phyloP scores from a whole-genome alignment of 2,113 vertebrate genomes.

The Oncorhynchus masou region DNA sequence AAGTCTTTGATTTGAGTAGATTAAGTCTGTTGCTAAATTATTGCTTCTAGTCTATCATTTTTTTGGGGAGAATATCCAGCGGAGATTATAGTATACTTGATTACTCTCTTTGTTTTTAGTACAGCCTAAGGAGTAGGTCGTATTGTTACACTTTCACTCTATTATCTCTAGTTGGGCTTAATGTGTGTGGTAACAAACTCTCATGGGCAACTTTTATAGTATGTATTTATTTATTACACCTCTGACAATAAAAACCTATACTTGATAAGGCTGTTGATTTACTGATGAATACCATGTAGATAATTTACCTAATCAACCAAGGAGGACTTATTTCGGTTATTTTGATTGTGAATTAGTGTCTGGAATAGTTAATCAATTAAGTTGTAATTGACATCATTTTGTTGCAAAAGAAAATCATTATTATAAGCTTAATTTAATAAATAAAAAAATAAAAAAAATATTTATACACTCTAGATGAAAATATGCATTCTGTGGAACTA shows the following conservation, averaged over 20 bases:
- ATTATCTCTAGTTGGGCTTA: neutral
- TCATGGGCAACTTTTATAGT: neutral
- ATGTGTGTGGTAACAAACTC: neutral
- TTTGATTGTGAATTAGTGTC: too few relatives aligned
- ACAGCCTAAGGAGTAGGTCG: neutral
- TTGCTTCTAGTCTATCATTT: constrained; percentile 12
- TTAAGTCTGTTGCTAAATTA: constrained; percentile 22
- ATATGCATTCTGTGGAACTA: neutral
- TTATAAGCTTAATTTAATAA: too few relatives aligned
- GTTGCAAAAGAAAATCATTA: too few relatives aligned
- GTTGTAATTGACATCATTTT: too few relatives aligned
- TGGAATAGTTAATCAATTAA: too few relatives aligned
- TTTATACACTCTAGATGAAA: neutral
- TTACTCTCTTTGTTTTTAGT: neutral
- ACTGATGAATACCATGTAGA: neutral
- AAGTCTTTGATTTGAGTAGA: neutral
- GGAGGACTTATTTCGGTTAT: too few relatives aligned
- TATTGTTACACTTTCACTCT: neutral
- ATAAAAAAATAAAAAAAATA: too few relatives aligned
- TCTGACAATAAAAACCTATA: neutral
- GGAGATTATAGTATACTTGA: too few relatives aligned
- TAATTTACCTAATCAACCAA: too few relatives aligned
- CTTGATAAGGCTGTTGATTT: neutral
- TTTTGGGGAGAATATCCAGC: constrained; percentile 10
- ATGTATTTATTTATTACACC: neutral